Conservation (phyloP, 2,797 vertebrate species). For the Melanotaenia trifasciata region DNA sequence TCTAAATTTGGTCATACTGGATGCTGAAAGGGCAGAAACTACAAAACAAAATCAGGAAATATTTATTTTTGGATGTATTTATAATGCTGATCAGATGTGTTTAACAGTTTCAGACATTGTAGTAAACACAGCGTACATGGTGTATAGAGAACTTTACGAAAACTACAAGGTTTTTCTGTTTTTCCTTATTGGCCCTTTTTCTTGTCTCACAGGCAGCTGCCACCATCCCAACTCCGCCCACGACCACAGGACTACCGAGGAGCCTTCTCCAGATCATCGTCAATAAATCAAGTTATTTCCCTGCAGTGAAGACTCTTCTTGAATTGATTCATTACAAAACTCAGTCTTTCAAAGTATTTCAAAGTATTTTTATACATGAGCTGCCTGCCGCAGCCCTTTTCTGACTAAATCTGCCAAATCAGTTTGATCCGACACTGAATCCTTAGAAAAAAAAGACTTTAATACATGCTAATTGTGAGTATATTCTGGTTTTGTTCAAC, state of each 20-base stretch:
- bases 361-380: not conserved
- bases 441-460: conserved; percentile 21
- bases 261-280: not conserved
- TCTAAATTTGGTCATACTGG: too few species aligned
- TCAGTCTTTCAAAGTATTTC: not conserved
- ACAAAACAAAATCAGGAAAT: too few species aligned
- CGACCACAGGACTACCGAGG: not conserved
- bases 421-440: conserved; percentile 14
- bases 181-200: not conserved
- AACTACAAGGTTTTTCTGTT: not conserved
- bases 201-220: not conserved
- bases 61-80: too few species aligned
- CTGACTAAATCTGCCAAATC: not conserved
- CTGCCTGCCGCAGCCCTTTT: not conserved
- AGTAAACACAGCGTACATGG: too few species aligned
- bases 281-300: not conserved
- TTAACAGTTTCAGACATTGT: too few species aligned
- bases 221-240: not conserved
- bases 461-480: conserved; percentile 29
- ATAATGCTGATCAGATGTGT: too few species aligned
- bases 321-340: not conserved
- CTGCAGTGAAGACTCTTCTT: not conserved
- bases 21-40: too few species aligned
- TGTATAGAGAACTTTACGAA: too few species aligned
- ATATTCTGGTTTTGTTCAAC: conserved; percentile 39